phyloP scores from a whole-genome alignment of 2,113 vertebrate species.

The Acrocephalus arundinaceus region DNA sequence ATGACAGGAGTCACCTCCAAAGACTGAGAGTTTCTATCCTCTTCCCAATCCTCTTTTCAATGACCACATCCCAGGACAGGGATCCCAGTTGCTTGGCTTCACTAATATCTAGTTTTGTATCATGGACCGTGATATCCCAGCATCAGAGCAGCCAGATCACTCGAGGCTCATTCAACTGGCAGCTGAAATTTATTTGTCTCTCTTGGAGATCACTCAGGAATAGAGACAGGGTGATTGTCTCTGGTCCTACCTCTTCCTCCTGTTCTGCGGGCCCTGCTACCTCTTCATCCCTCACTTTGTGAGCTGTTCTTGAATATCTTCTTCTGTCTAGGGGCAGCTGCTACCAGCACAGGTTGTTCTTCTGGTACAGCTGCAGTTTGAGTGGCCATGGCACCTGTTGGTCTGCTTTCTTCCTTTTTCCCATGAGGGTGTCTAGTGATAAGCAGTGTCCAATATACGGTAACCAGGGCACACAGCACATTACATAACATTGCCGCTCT shows the following conservation, averaged over 20 bases:
- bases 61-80: fast-evolving
- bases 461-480: background rate
- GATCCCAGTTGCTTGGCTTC: background rate
- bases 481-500: background rate
- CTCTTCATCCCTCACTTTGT: background rate
- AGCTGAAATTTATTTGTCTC: background rate
- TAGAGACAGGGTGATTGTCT: background rate
- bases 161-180: fast-evolving
- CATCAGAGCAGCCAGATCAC: background rate
- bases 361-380: background rate
- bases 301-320: background rate
- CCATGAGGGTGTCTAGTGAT: background rate
- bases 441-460: background rate
- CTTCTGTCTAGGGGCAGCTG: background rate
- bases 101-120: background rate
- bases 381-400: background rate
- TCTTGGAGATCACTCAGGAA: background rate
- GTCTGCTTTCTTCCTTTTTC: background rate
- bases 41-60: background rate
- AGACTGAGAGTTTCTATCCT: background rate
- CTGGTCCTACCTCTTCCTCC: background rate
- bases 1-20: background rate
- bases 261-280: background rate
- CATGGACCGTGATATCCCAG: background rate
- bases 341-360: background rate